Conservation (phyloP, 53 echinoderm and acorn worm genomes). For the Patiria pectinifera region DNA sequence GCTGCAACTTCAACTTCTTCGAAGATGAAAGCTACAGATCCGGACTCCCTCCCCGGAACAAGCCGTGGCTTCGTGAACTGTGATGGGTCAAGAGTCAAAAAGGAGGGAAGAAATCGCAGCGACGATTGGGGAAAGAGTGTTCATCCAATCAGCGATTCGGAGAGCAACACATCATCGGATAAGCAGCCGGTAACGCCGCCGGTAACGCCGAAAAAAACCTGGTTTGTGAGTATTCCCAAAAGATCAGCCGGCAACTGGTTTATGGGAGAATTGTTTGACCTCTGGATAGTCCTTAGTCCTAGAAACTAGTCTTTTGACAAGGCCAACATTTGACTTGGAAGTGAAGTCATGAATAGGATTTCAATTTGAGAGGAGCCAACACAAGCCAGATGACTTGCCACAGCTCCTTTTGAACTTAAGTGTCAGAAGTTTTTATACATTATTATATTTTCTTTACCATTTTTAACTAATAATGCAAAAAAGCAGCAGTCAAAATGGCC, state of each 20-base stretch:
- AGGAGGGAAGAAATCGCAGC: background rate
- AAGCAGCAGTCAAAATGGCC: no score
- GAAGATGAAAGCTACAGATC: background rate
- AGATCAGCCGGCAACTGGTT: background rate
- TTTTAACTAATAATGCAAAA: no score
- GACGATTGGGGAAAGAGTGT: background rate
- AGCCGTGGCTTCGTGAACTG: background rate
- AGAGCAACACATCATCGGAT: background rate
- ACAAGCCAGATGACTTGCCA: no score
- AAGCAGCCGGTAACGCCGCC: background rate
- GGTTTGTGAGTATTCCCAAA: background rate
- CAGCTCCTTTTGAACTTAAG: no score
- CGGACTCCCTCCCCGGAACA: background rate
- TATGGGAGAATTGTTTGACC: background rate
- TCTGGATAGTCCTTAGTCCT: background rate
- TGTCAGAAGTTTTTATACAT: no score
- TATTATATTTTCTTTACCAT: no score
- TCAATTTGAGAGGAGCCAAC: no score
- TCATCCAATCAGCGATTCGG: slow-evolving; percentile 20
- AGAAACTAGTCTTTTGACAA: background rate
- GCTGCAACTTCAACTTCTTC: background rate
- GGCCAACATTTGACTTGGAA: background rate
- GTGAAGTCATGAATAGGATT: background rate
- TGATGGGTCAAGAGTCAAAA: background rate
- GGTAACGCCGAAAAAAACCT: background rate